Evolutionary conservation across 2,888 invertebrate genomes (phyloP).

Genomic region (Caenorhabditis sp.): DNA sequence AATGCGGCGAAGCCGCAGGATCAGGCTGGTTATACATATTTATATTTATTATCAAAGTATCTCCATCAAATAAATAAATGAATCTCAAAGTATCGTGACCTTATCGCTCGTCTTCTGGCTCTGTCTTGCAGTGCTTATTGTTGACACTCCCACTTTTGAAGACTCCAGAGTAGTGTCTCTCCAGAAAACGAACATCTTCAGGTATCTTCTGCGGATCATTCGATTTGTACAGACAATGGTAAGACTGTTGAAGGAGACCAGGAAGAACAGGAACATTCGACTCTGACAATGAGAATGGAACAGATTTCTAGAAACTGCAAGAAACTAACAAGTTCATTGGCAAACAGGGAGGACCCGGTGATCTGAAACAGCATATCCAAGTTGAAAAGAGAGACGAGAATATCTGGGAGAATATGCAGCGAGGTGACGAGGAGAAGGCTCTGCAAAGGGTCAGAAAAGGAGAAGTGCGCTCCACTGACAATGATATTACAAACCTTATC

Average conservation of each 20-base stretch:
- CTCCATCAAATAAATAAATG: neutral
- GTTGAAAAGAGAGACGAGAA: conserved; percentile 27
- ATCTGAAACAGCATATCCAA: conserved; percentile 42
- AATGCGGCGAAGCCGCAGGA: too few species aligned
- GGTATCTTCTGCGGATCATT: conserved; percentile 20
- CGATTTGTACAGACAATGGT: conserved; percentile 34
- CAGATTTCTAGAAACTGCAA: neutral
- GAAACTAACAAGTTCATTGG: conserved; percentile 30
- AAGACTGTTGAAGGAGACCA: conserved; percentile 45
- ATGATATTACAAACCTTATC: conserved; percentile 21
- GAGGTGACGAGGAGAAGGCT: conserved; percentile 36
- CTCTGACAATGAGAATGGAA: conserved; percentile 31
- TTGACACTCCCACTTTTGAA: neutral
- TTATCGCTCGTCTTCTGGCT: too few species aligned
- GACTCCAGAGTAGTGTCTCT: too few species aligned
- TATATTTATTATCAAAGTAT: too few species aligned
- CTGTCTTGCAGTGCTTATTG: too few species aligned
- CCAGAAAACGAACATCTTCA: conserved; percentile 18
- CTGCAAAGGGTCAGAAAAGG: conserved; percentile 3
- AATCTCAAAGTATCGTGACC: neutral
- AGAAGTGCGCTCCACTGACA: too few species aligned
- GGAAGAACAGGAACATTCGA: conserved; percentile 24
- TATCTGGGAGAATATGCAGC: conserved; percentile 34
- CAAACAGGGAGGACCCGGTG: conserved; percentile 1
- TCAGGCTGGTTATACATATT: too few species aligned